Conservation (phyloP, 2,113 vertebrate species). For the Hippocampus guttulatus region DNA sequence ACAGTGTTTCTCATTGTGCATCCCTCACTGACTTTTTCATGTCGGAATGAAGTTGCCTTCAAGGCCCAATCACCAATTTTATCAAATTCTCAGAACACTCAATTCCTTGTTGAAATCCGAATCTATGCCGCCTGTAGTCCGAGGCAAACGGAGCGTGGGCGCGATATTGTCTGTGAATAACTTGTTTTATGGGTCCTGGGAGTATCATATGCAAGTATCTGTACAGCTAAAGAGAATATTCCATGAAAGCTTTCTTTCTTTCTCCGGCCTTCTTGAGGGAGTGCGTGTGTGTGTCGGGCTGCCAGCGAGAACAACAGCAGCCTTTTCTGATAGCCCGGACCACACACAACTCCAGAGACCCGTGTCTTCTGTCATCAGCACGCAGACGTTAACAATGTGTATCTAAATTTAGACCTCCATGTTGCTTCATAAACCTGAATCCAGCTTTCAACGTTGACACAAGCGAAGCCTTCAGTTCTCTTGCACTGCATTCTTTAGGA, state of each 20-base stretch:
- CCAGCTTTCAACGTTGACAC: neutral
- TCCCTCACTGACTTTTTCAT: constrained; percentile 5
- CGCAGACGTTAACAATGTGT: constrained; percentile 59
- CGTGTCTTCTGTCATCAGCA: constrained; percentile 56
- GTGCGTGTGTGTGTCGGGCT: constrained; percentile 54
- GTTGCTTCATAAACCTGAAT: constrained; percentile 30
- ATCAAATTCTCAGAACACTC: constrained; percentile 26
- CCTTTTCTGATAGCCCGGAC: constrained; percentile 59
- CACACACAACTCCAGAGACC: constrained; percentile 56
- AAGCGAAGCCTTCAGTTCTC: neutral
- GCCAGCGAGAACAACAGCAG: constrained; percentile 61
- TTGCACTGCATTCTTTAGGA: neutral
- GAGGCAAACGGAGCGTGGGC: constrained; percentile 51
- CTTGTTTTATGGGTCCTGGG: constrained; percentile 60
- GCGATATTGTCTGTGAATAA: constrained; percentile 63
- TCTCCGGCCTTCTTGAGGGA: constrained; percentile 46
- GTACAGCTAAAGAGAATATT: constrained; percentile 63
- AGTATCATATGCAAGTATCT: constrained; percentile 58
- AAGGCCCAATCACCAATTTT: constrained; percentile 17
- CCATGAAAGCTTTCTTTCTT: constrained; percentile 64
- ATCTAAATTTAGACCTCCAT: constrained; percentile 57
- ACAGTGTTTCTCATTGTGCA: constrained; percentile 20
- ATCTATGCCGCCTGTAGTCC: constrained; percentile 53
- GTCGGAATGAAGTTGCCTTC: constrained; percentile 23
- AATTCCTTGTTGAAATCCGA: constrained; percentile 44